Evolutionary conservation across 1,140 invertebrate species (phyloP), one percentile per base, ranked within the genome.

Genomic region (Drosophila azteca): DNA sequence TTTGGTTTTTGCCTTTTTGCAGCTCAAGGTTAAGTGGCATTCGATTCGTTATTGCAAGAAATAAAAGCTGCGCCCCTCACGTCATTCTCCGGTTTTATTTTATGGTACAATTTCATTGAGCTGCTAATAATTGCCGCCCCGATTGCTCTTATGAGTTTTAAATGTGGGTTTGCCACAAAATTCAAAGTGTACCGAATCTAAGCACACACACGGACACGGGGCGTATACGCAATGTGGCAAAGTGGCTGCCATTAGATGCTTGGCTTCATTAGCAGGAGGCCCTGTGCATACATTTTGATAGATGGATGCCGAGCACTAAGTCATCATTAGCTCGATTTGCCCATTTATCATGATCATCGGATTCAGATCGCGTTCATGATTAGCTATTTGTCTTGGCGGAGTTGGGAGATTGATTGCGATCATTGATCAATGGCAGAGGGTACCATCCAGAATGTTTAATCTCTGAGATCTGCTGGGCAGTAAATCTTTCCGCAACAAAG

Each of bases 11-110:
- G 50, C 46, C 53, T 31, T 73, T 65, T 63, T 76, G 77, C 79
- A 78, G 73, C 77, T 76, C 82, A 85, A 85, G 82, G 82, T 85
- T 85, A 85, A 85, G 78, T 80, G 81, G 81, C 77, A 69, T 80
- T 76, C 63, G 65, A 77, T 79, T 83, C 74, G 76, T 67, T 79
- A 84, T 79, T 84, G 81, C 67, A 85, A 78, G 81, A 85, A 87
- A 81, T 81, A 77, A 81, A 80, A 87, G 46, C 81, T 76, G 54
- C 70, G 57, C 65, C 67, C 66, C 59, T 59, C 20, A 43, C 60
- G 58, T 63, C 71, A 45, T 39, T 39, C 66, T n/a, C 24, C 39
- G 59, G 24, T 26, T 26, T 26, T 63, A 50, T 49, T 72, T 83
- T 73, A 57, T 84, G 80, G 49, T 72, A 85, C 65, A 80, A 74